Evolutionary conservation across 2,113 vertebrate species (phyloP), one percentile per base, ranked within the genome.

Genomic region (Procapra przewalskii): DNA sequence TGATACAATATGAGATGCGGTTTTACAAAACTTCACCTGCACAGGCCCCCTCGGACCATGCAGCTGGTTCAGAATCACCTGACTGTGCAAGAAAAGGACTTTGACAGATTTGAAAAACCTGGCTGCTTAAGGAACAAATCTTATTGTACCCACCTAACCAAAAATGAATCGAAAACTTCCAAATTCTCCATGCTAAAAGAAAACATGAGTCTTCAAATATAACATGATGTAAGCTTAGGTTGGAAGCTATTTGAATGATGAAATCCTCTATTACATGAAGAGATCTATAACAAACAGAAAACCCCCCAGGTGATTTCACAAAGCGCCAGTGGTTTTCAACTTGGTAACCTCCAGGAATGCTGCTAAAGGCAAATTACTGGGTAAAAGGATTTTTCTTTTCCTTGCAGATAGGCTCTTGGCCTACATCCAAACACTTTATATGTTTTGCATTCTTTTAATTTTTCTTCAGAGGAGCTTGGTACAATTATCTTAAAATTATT

Each of bases 391-490:
- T 67, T 81, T 89, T 82, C 84, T 75, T 43, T 54, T 94, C 40
- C 59, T 75, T 50, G 25, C 21, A 19, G 81, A 29, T 16, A 95
- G 25, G n/a, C 33, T 62, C 12, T 71, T 91, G 52, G 29, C 64
- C 86, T 89, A 93, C 40, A 93, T 77, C 86, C 90, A 96, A 95
- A 86, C 5, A 2, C 29, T 93, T 95, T 77, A 85, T 27, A 52
- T 88, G 84, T 64, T 92, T 77, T 92, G 29, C 77, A 97, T 96
- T 86, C 60, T 89, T 87, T 92, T n/a, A 87, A 86, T 94, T 97
- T 97, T 95, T 84, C 94, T 97, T 91, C 50, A 89, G 45, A 83
- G 27, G 52, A 93, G n/a, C 93, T 95, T 93, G 96, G 55, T 60
- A 91, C 36, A 89, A 23, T 81, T 92, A 92, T 55, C 54, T 92